Percentiles rank a stretch among this genome's conserved stretches.
These are phyloP conservation scores for Xestia xanthographa DNA, from an alignment of 2,888 invertebrate species.

Conservation along the genomic window DNA sequence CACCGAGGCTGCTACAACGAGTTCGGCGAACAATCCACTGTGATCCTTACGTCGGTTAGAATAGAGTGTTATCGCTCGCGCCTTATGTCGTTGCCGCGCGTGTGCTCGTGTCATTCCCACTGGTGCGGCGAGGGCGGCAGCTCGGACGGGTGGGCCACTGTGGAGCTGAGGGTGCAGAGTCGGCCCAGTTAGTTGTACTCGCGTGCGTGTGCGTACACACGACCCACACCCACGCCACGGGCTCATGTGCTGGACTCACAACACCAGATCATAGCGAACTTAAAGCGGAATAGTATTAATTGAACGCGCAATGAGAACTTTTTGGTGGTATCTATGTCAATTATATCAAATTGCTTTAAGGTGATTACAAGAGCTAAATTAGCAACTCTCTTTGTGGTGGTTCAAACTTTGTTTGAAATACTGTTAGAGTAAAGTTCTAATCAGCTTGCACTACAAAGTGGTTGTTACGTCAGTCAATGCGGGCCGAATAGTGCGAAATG, in stretches of 20 bases:
- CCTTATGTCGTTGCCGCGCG: slow-evolving; percentile 78
- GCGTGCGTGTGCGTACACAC: no score
- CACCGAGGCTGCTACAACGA: slow-evolving; percentile 62
- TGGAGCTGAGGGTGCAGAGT: slow-evolving; percentile 93
- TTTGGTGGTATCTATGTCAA: background rate
- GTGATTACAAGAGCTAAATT: no score
- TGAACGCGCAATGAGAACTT: background rate
- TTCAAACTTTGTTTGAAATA: no score
- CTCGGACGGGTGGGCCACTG: slow-evolving; percentile 99
- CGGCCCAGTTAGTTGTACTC: slow-evolving; percentile 57
- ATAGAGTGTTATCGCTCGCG: slow-evolving; percentile 64
- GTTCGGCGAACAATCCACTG: background rate
- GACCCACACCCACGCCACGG: slow-evolving; percentile 77
- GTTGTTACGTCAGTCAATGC: no score
- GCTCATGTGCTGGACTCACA: slow-evolving; percentile 50
- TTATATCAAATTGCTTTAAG: background rate
- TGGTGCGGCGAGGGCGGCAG: slow-evolving; percentile 99
- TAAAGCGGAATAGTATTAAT: background rate
- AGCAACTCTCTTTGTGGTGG: no score
- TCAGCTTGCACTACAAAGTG: no score
- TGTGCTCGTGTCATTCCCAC: slow-evolving; percentile 96
- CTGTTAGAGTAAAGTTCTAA: no score
- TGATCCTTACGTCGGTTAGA: background rate
- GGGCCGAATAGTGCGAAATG: no score
- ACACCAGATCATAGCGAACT: background rate